Evolutionary conservation across 1,140 invertebrate genomes (phyloP), one percentile per base, ranked within the genome.

Genomic region (Ceratosolen solmsi): DNA sequence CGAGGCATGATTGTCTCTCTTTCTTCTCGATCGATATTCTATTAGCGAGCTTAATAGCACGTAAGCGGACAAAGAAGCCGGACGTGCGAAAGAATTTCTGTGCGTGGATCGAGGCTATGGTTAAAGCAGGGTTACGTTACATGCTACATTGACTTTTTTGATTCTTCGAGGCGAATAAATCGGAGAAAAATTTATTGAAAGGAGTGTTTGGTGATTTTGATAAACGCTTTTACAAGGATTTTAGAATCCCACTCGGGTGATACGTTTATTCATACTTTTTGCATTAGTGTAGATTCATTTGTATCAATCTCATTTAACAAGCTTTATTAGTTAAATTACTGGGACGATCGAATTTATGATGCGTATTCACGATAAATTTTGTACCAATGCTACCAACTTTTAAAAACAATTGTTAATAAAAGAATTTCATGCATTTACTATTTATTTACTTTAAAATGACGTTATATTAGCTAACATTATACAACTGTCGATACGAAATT

Each of bases 1-100:
- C 51, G 3, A 54, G 11, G 51, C 51, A 15, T 22, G 5, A 54
- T 56, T 27, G 38, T 87, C 7, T 84, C 83, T 25, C 27, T 27
- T 63, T 30, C 15, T 63, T 17, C 27, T 27, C n/a, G 58, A 63
- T 63, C 58, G 58, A 63, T 63, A 63, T 63, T 63, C 58, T 63
- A 63, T 63, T 63, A 63, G 25, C 58, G 58, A 63, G 58, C 58
- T 63, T 63, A 20, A 27, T 25, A 54, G 51, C 51, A 54, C 51
- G 20, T 54, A 22, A 63, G 20, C 58, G 58, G 58, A 63, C 58
- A 63, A 63, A 63, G 58, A 63, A 63, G n/a, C 1, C 58, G 58
- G 8, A n/a, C 58, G 58, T 63, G n/a, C 25, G 58, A n/a, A 63
- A 63, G 58, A 63, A 63, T 63, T 63, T 17, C n/a, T 63, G 4